phyloP scores from a whole-genome alignment of 1,140 invertebrate genomes.

The Cydia strobilella region DNA sequence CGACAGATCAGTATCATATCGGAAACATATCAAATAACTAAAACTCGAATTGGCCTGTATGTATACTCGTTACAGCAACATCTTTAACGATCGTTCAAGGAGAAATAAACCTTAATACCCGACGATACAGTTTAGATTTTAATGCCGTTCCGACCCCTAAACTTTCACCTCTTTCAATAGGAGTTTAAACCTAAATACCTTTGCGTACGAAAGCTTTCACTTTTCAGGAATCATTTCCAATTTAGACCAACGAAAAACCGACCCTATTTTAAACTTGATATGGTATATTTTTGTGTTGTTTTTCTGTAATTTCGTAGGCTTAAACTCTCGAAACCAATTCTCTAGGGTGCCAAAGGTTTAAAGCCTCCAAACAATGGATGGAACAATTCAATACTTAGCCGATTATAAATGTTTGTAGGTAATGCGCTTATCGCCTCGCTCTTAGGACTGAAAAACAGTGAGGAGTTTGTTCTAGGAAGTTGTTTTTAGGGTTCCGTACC shows the following conservation, averaged over 20 bases:
- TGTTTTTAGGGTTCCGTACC: no score
- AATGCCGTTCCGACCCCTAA: slow-evolving; percentile 50
- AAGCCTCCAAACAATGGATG: slow-evolving; percentile 75
- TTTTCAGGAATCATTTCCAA: slow-evolving; percentile 77
- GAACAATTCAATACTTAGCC: slow-evolving; percentile 79
- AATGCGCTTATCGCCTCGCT: slow-evolving; percentile 70
- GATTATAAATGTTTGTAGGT: slow-evolving; percentile 73
- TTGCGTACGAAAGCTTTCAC: slow-evolving; percentile 77
- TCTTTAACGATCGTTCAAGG: slow-evolving; percentile 59
- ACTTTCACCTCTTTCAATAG: slow-evolving; percentile 80
- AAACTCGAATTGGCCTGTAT: no score
- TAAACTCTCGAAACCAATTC: slow-evolving; percentile 78
- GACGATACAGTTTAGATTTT: slow-evolving; percentile 47
- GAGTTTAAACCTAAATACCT: slow-evolving; percentile 80
- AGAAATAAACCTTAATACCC: slow-evolving; percentile 49
- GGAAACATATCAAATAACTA: no score
- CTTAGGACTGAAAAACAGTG: slow-evolving; percentile 15
- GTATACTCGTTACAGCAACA: slow-evolving; percentile 73
- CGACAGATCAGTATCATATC: no score
- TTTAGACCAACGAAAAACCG: slow-evolving; percentile 43
- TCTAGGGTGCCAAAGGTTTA: slow-evolving; percentile 67
- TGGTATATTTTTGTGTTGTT: slow-evolving; percentile 46
- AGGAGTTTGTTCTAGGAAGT: background rate
- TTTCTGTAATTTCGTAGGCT: slow-evolving; percentile 74
- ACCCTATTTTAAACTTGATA: slow-evolving; percentile 47